A percentile compares a stretch with the other conserved stretches of the same genome.
phyloP scores from a whole-genome alignment of 2,888 invertebrate genomes.

The Philereme transversata region DNA sequence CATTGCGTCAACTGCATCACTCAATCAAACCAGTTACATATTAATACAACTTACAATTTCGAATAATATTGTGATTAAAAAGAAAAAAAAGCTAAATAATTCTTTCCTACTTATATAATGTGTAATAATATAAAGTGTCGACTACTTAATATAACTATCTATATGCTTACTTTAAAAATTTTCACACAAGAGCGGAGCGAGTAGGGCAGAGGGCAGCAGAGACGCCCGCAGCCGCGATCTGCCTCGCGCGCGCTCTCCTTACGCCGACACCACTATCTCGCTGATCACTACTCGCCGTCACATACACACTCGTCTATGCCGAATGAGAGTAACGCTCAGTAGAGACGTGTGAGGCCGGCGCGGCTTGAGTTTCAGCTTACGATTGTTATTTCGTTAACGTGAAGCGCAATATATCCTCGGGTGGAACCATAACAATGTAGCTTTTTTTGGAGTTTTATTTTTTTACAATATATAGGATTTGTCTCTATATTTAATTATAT shows the following conservation, averaged over 20 bases:
- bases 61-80: conserved; percentile 83
- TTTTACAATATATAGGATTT: conserved; percentile 84
- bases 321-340: conserved; percentile 67
- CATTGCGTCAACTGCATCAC: conserved; percentile 70
- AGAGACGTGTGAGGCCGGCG: conserved; percentile 48
- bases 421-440: conserved; percentile 77
- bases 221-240: conserved; percentile 24
- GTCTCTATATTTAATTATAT: conserved; percentile 83
- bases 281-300: conserved; percentile 60
- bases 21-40: conserved; percentile 78
- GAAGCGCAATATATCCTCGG: conserved; percentile 68
- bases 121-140: conserved; percentile 84
- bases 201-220: conserved; percentile 41
- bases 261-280: conserved; percentile 67
- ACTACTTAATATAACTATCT: conserved; percentile 82
- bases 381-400: conserved; percentile 67
- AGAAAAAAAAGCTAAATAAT: conserved; percentile 82
- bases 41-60: conserved; percentile 83
- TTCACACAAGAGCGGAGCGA: conserved; percentile 77
- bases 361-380: conserved; percentile 56
- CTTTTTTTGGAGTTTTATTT: conserved; percentile 82
- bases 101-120: conserved; percentile 83
- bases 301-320: conserved; percentile 55
- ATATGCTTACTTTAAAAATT: conserved; percentile 77
- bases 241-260: conserved; percentile 43